Evolutionary conservation across 1,140 invertebrate genomes (phyloP).

Genomic region (Caerostris extrusa): DNA sequence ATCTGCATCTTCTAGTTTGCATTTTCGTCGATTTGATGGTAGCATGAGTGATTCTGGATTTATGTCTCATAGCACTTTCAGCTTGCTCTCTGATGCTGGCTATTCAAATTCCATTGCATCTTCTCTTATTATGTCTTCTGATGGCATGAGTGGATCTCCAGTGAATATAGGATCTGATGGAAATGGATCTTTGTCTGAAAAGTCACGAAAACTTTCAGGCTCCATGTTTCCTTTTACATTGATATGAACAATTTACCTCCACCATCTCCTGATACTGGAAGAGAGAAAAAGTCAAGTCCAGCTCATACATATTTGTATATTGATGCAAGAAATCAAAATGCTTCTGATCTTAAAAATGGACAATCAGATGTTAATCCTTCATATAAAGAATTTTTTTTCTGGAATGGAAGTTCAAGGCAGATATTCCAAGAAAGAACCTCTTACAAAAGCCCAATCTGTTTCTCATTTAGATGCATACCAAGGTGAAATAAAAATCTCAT

Average conservation of each 20-base stretch:
- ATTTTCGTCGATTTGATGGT: conserved; percentile 67
- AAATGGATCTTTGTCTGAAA: conserved; percentile 17
- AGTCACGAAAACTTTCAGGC: conserved; percentile 37
- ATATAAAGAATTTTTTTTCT: conserved; percentile 62
- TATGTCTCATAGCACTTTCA: conserved; percentile 77
- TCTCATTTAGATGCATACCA: conserved; percentile 56
- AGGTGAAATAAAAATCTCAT: background rate
- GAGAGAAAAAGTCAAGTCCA: conserved; percentile 58
- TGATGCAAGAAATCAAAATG: conserved; percentile 71
- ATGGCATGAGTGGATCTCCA: conserved; percentile 12
- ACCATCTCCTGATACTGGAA: conserved; percentile 8
- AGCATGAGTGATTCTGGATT: conserved; percentile 78
- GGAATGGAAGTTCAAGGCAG: background rate
- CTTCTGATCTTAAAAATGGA: background rate
- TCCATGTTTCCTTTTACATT: conserved; percentile 78
- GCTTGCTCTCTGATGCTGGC: conserved; percentile 71
- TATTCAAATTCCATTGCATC: conserved; percentile 67
- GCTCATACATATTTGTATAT: conserved; percentile 76
- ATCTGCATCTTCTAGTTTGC: conserved; percentile 4
- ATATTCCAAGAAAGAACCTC: conserved; percentile 24
- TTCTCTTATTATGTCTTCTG: conserved; percentile 68
- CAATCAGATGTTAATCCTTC: conserved; percentile 9
- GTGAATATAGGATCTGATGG: conserved; percentile 13
- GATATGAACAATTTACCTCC: conserved; percentile 74
- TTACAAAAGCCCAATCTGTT: conserved; percentile 69